These are phyloP conservation scores for Anguilla japonica DNA, from an alignment of 2,113 vertebrate species.

Conservation along the genomic window DNA sequence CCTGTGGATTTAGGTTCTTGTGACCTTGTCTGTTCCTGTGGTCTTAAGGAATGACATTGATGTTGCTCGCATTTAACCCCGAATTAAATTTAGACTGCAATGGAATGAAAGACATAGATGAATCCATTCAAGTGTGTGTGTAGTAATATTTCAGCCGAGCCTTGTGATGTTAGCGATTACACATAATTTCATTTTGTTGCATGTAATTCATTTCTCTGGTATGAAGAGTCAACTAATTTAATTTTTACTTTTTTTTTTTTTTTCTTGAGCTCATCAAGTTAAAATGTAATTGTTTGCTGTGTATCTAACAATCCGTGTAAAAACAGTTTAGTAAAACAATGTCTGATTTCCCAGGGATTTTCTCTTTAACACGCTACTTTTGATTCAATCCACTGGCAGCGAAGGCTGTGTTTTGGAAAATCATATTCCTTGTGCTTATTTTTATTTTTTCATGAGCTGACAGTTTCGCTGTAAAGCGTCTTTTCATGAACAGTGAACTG, in stretches of 20 bases:
- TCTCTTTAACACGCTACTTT: neutral
- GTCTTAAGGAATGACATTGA: neutral
- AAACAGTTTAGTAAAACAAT: neutral
- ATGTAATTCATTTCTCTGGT: neutral
- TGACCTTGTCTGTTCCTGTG: neutral
- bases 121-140: neutral
- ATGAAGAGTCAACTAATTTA: neutral
- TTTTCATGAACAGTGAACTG: slow-evolving; percentile 72
- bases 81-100: neutral
- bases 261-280: neutral
- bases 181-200: neutral
- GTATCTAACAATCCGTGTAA: no score
- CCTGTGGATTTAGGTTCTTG: neutral
- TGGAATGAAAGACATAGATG: neutral
- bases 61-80: neutral
- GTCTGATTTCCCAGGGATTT: neutral
- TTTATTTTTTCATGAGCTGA: neutral
- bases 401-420: neutral
- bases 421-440: neutral
- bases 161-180: neutral
- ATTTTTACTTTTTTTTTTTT: no score
- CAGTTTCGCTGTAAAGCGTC: slow-evolving; percentile 35
- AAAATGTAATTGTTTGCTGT: no score
- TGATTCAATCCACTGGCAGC: neutral
- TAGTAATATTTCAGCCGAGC: neutral